Evolutionary conservation across 2,113 vertebrate species (phyloP).

Genomic region (Monopterus albus): DNA sequence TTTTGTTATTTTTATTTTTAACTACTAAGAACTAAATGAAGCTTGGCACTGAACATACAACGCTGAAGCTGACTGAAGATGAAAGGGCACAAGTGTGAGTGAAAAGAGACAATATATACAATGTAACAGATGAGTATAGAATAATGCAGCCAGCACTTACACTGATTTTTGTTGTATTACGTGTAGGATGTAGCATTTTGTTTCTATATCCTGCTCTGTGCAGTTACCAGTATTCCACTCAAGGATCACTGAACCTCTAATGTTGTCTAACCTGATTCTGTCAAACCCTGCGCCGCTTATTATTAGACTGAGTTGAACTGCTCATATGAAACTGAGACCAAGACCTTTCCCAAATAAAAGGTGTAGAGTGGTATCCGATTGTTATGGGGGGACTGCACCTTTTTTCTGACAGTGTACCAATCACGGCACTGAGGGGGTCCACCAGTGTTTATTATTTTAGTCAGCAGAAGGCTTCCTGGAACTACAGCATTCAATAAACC

Average conservation of each 20-base stretch:
- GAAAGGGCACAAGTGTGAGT: background rate
- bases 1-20: too few relatives aligned
- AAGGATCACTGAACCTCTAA: background rate
- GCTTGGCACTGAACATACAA: too few relatives aligned
- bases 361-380: conserved; percentile 25
- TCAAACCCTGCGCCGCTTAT: conserved; percentile 10
- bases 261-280: background rate
- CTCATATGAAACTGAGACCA: conserved; percentile 44
- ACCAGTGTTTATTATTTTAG: conserved; percentile 55
- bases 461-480: conserved; percentile 67
- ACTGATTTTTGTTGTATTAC: too few relatives aligned
- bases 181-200: background rate
- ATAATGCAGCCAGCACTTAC: background rate
- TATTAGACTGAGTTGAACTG: conserved; percentile 1
- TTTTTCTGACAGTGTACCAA: conserved; percentile 29
- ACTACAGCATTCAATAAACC: conserved; percentile 45
- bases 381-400: conserved; percentile 59
- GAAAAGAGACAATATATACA: background rate
- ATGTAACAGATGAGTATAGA: background rate
- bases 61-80: background rate
- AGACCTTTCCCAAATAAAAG: conserved; percentile 48
- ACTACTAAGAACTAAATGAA: too few relatives aligned
- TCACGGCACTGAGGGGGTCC: conserved; percentile 50
- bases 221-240: background rate
- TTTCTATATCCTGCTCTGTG: background rate